These are phyloP conservation scores for Epizoanthus scotinus DNA, from an alignment of 92 coral and sea anemone genomes.

Conservation along the genomic window DNA sequence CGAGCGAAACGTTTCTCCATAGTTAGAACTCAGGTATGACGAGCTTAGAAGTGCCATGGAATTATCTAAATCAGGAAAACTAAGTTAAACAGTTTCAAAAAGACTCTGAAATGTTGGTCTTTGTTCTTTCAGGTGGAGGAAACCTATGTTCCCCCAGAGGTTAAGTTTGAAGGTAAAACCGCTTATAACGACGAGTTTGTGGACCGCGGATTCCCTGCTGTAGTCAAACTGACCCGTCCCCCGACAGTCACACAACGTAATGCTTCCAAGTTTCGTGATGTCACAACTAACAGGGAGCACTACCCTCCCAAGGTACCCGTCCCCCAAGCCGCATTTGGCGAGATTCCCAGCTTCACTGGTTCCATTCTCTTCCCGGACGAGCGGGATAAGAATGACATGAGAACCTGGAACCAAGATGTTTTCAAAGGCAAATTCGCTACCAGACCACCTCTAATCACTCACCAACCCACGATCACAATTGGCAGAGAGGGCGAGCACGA, in stretches of 20 bases:
- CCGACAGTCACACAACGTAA: conserved; percentile 65
- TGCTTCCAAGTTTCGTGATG: conserved; percentile 69
- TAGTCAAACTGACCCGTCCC: conserved; percentile 80
- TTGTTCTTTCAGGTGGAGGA: conserved; percentile 60
- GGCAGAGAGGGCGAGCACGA: conserved; percentile 90
- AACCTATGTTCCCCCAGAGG: conserved; percentile 62
- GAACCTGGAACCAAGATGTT: conserved; percentile 93
- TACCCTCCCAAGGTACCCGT: conserved; percentile 73
- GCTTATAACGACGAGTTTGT: conserved; percentile 73
- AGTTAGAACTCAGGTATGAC: no score
- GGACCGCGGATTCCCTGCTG: conserved; percentile 71
- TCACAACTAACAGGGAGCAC: conserved; percentile 88
- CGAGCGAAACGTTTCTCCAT: no score
- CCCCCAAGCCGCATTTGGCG: conserved; percentile 77
- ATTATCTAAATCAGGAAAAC: no score
- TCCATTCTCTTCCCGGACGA: conserved; percentile 87
- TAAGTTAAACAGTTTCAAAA: neutral
- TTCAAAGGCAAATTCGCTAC: conserved; percentile 89
- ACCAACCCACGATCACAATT: conserved; percentile 77
- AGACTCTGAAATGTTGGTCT: neutral
- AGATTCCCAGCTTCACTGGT: conserved; percentile 91
- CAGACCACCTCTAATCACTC: conserved; percentile 65
- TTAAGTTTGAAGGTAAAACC: conserved; percentile 79
- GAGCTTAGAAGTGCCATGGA: no score
- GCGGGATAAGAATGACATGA: conserved; percentile 51